These are phyloP conservation scores for Nephrocerus scutellatus DNA, from an alignment of 2,888 invertebrate species.

Conservation along the genomic window DNA sequence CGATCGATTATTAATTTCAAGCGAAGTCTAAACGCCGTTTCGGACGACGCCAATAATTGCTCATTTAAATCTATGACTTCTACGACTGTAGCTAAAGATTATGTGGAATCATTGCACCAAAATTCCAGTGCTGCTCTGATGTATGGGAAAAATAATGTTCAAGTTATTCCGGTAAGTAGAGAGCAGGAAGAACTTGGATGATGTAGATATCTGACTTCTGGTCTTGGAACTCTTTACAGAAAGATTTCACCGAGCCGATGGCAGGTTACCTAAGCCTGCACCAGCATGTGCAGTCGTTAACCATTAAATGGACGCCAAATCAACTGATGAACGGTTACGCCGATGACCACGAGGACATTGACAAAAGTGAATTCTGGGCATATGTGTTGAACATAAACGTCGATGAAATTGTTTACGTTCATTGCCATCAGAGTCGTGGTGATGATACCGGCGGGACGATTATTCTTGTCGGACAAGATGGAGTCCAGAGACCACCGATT, in stretches of 20 bases:
- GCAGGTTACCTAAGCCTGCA: slow-evolving; percentile 90
- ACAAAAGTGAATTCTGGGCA: slow-evolving; percentile 81
- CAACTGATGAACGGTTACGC: slow-evolving; percentile 90
- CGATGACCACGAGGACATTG: slow-evolving; percentile 55
- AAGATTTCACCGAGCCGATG: slow-evolving; percentile 72
- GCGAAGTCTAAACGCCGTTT: slow-evolving; percentile 66
- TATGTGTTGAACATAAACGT: slow-evolving; percentile 85
- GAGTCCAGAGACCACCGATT: slow-evolving; percentile 88
- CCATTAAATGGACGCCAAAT: slow-evolving; percentile 95
- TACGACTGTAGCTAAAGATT: slow-evolving; percentile 68
- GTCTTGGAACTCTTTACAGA: slow-evolving; percentile 48
- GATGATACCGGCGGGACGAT: slow-evolving; percentile 77
- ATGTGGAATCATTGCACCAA: slow-evolving; percentile 91
- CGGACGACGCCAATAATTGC: slow-evolving; percentile 58
- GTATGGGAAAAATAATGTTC: slow-evolving; percentile 91
- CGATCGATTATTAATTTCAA: slow-evolving; percentile 67
- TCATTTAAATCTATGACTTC: slow-evolving; percentile 41
- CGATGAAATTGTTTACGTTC: slow-evolving; percentile 90
- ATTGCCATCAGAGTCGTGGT: slow-evolving; percentile 78
- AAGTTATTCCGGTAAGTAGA: slow-evolving; percentile 71
- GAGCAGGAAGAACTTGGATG: neutral
- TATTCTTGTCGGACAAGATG: slow-evolving; percentile 87
- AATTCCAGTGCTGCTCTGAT: slow-evolving; percentile 83
- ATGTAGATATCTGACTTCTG: neutral
- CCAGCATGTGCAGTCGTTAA: slow-evolving; percentile 71